A percentile compares a stretch with the other conserved stretches of the same genome.
phyloP scores from a whole-genome alignment of 2,888 invertebrate genomes.

The Pheosia tremula region DNA sequence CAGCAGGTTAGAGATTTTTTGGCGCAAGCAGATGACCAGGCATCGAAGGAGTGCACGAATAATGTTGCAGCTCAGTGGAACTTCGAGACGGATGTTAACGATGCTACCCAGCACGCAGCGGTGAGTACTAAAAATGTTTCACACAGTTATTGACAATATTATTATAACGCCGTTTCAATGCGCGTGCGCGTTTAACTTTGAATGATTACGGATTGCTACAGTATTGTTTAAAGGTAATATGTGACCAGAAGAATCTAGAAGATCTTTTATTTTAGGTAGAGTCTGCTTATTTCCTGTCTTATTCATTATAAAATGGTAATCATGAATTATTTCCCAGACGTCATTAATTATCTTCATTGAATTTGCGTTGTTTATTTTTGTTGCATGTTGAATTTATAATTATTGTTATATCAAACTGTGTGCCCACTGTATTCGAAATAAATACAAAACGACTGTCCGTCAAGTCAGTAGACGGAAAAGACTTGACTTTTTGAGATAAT shows the following conservation, averaged over 20 bases:
- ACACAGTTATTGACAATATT: too few relatives aligned
- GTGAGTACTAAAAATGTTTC: constrained; percentile 82
- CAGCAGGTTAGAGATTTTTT: constrained; percentile 85
- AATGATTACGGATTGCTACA: too few relatives aligned
- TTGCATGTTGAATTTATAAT: background rate
- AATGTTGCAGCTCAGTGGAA: constrained; percentile 96
- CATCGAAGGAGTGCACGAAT: constrained; percentile 92
- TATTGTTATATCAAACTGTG: background rate
- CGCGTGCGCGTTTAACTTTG: too few relatives aligned
- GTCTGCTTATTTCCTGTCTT: too few relatives aligned
- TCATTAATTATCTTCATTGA: too few relatives aligned
- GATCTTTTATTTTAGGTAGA: too few relatives aligned
- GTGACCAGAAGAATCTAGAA: too few relatives aligned
- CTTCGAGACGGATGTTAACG: constrained; percentile 94
- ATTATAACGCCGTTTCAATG: too few relatives aligned
- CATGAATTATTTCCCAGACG: too few relatives aligned
- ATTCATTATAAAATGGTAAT: too few relatives aligned
- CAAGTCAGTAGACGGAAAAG: constrained; percentile 50
- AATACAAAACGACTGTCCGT: constrained; percentile 17
- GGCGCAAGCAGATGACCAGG: constrained; percentile 89
- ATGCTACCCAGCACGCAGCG: constrained; percentile 92
- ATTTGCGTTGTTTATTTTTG: too few relatives aligned
- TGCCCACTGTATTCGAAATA: background rate
- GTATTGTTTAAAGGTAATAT: too few relatives aligned
- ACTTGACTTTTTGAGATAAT: constrained; percentile 54